Base-by-base conservation (phyloP, 1,140 invertebrate species). In the Metopolophium dirhodum region DNA sequence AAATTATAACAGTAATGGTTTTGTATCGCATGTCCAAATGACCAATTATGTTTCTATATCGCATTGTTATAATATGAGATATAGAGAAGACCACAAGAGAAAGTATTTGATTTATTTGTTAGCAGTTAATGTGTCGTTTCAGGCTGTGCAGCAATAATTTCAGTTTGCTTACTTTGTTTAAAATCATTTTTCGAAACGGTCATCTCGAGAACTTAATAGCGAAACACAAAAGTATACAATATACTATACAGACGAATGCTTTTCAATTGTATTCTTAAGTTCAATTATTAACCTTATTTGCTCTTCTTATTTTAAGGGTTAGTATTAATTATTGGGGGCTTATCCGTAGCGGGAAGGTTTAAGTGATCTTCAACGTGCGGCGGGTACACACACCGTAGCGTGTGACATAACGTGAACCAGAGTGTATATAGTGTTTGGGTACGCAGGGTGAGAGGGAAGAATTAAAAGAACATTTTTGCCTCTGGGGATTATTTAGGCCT, bases 391-490 rank as follows among this genome's bases (percentile, higher is more conserved):
- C 22, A 57, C 49, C 87, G 35, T 89, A 51, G n/a, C 47, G n/a
- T 35, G 49, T 35, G 49, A 89, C 49, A 57, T 20, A 47, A 88
- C 47, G 23, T 41, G 41, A 85, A 26, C 83, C 7, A 88, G 47
- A n/a, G 86, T 49, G 47, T 54, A 54, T 54, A 88, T n/a, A 41
- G 61, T n/a, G 61, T 77, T 77, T 18, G 87, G 18, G 87, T 35
- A 35, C 26, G 11, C 26, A 3, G 20, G 23, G 89, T 20, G 6
- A 23, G 14, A 20, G n/a, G 35, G 45, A 45, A 51, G 91, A 93
- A 93, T 93, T 93, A 93, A 93, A 93, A 93, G 91, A 93, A 93
- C 91, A 93, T 93, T 93, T 93, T 93, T 92, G 91, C 82, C 91
- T 45, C 49, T 37, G 49, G 82, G 91, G 91, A 93, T 93, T 93